A percentile compares a stretch with the other conserved stretches of the same genome.
Conservation (phyloP, 2,888 invertebrate genomes). For the Aphodius sticticus region DNA sequence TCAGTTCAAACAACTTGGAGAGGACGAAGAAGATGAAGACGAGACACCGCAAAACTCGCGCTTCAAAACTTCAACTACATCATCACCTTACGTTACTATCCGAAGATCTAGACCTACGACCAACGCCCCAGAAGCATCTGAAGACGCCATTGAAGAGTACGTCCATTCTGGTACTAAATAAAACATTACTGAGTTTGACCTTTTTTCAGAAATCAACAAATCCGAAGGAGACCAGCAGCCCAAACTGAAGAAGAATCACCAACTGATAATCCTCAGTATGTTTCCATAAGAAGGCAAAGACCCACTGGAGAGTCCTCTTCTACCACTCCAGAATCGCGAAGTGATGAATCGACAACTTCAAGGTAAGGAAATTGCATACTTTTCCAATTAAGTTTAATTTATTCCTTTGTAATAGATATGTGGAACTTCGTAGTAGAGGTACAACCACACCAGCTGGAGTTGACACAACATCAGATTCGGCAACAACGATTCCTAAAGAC, state of each 20-base stretch:
- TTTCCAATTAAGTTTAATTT: background rate
- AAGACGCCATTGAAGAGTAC: constrained; percentile 28
- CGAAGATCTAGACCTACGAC: constrained; percentile 41
- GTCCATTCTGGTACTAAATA: background rate
- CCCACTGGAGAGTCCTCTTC: constrained; percentile 61
- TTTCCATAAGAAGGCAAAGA: constrained; percentile 66
- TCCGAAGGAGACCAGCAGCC: background rate
- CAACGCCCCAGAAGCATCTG: constrained; percentile 19
- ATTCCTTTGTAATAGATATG: constrained; percentile 37
- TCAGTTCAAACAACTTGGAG: constrained; percentile 50
- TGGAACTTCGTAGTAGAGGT: constrained; percentile 39
- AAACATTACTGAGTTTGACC: background rate
- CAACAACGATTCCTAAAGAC: background rate
- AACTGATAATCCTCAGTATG: constrained; percentile 62
- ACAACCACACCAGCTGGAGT: constrained; percentile 26
- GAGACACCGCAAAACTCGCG: constrained; percentile 8
- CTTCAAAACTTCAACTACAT: constrained; percentile 18
- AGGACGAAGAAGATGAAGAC: constrained; percentile 42
- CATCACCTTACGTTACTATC: constrained; percentile 40
- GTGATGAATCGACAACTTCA: constrained; percentile 4
- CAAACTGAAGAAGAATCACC: constrained; percentile 11
- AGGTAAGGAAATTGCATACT: constrained; percentile 9
- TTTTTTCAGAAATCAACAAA: background rate
- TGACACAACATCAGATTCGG: constrained; percentile 9
- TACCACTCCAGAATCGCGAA: constrained; percentile 44